Evolutionary conservation across 2,113 vertebrate species (phyloP).

Genomic region (Mustela nigripes): DNA sequence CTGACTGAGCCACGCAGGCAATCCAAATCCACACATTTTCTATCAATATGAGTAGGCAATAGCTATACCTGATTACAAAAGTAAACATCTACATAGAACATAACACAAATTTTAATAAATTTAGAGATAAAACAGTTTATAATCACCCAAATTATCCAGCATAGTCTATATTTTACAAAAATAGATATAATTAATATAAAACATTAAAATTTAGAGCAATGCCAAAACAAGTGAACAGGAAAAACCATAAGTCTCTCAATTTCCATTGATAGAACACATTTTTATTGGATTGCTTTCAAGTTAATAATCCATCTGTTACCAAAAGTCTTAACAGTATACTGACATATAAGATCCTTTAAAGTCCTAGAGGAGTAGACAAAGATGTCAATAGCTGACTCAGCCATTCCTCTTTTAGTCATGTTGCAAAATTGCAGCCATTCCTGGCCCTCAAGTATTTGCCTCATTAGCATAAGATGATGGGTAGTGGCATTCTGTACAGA

Average conservation of each 20-base stretch:
- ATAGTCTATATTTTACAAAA: not conserved
- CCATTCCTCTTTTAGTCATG: not conserved
- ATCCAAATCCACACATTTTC: not conserved
- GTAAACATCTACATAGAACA: not conserved
- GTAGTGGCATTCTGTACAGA: not conserved
- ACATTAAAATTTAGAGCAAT: not conserved
- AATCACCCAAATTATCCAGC: not conserved
- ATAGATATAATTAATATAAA: not conserved
- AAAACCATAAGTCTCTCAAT: not conserved
- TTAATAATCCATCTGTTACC: not conserved
- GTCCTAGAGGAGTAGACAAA: not conserved
- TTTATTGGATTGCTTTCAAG: not conserved
- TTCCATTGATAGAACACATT: not conserved
- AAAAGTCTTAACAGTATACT: not conserved
- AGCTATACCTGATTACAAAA: not conserved
- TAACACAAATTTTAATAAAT: not conserved
- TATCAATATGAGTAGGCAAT: not conserved
- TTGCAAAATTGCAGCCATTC: not conserved
- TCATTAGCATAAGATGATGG: not conserved
- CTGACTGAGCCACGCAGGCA: not conserved
- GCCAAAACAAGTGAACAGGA: not conserved
- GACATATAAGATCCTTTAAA: not conserved
- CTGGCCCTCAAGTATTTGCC: not conserved
- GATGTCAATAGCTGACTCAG: not conserved
- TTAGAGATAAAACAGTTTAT: not conserved